phyloP scores from a whole-genome alignment of 2,113 vertebrate genomes.

The Atractosteus spatula region DNA sequence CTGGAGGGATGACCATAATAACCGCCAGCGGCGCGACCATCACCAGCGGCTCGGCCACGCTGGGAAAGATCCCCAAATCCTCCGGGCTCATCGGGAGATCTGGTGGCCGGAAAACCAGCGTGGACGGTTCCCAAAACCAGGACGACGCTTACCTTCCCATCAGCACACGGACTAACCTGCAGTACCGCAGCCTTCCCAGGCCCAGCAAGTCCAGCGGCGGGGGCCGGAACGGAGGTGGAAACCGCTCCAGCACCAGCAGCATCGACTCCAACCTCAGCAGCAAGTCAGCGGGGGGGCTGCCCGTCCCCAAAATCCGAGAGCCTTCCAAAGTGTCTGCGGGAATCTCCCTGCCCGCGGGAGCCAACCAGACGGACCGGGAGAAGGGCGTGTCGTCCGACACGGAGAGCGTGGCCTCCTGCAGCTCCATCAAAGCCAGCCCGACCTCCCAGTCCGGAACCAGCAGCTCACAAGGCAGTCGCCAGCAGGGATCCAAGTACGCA shows the following conservation, averaged over 20 bases:
- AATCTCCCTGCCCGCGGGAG: slow-evolving; percentile 64
- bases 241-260: slow-evolving; percentile 96
- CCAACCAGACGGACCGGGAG: slow-evolving; percentile 96
- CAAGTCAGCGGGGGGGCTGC: slow-evolving; percentile 71
- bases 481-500: slow-evolving; percentile 80
- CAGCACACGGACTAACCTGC: slow-evolving; percentile 85
- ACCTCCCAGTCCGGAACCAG: slow-evolving; percentile 66
- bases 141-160: slow-evolving; percentile 86
- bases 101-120: slow-evolving; percentile 70
- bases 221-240: slow-evolving; percentile 72
- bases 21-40: slow-evolving; percentile 91
- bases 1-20: slow-evolving; percentile 80
- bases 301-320: slow-evolving; percentile 74
- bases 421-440: slow-evolving; percentile 75
- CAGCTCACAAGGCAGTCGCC: slow-evolving; percentile 72
- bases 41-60: slow-evolving; percentile 90
- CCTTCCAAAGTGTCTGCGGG: slow-evolving; percentile 72
- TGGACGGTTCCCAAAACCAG: slow-evolving; percentile 78
- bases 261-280: slow-evolving; percentile 88
- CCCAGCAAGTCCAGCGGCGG: slow-evolving; percentile 82
- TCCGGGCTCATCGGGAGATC: slow-evolving; percentile 70
- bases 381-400: slow-evolving; percentile 86
- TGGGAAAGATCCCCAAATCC: slow-evolving; percentile 95
- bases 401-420: slow-evolving; percentile 77
- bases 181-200: slow-evolving; percentile 92